Percentiles rank a stretch among this genome's conserved stretches.
phyloP scores from a whole-genome alignment of 2,113 vertebrate species.

The Serilophus lunatus region DNA sequence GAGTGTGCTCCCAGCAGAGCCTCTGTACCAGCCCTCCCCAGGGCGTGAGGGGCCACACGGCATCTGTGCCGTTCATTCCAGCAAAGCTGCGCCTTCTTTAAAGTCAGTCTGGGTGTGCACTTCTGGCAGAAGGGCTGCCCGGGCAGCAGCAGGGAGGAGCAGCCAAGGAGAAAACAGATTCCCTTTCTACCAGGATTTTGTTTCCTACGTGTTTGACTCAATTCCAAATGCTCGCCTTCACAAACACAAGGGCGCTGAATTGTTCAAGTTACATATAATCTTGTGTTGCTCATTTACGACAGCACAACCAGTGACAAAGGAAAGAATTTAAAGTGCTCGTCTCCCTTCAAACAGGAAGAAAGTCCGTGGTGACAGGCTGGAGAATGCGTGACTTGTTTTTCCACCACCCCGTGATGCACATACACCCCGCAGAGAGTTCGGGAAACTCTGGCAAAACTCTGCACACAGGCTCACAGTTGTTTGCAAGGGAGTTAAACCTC shows the following conservation, averaged over 20 bases:
- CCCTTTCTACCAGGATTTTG: neutral
- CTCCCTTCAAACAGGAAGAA: neutral
- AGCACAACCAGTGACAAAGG: neutral
- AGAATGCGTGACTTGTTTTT: neutral
- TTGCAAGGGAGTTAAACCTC: neutral
- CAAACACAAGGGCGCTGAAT: neutral
- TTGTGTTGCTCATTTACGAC: neutral
- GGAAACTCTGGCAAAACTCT: neutral
- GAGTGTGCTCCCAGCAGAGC: neutral
- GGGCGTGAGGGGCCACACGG: rapidly evolving
- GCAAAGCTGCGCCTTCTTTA: neutral
- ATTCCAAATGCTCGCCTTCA: neutral
- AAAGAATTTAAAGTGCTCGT: neutral
- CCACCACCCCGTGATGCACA: neutral
- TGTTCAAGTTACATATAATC: neutral
- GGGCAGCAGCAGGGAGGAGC: neutral
- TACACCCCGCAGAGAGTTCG: rapidly evolving
- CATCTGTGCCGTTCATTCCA: neutral
- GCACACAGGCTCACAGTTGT: neutral
- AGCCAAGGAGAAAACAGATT: neutral
- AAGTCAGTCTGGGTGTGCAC: neutral
- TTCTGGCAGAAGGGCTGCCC: neutral
- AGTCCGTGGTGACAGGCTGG: neutral
- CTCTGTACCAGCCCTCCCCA: neutral
- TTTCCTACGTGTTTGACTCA: rapidly evolving